Base-by-base conservation (phyloP, 37 sponge, comb jelly and placozoan genomes). In the Spongia lamella region DNA sequence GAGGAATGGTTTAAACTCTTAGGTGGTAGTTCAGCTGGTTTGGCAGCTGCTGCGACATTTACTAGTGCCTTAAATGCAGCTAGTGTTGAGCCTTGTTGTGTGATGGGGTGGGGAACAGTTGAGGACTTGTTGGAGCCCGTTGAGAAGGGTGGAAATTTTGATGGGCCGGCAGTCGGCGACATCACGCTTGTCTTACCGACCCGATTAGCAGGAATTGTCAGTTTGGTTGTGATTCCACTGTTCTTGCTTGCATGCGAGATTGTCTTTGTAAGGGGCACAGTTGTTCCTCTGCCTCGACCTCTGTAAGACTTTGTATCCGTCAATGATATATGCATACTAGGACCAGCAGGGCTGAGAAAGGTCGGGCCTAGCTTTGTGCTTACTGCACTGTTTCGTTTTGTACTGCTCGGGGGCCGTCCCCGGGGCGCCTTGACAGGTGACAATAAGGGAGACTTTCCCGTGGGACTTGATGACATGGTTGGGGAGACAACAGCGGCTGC, bases 401-500 rank as follows among this genome's bases (percentile, higher is more conserved):
- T 63, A 38, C 62, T 82, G 70, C 79, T 90, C 15, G 91, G 91
- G 3, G 91, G 91, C 22, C 91, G 67, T 19, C 91, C 91, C n/a
- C 91, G 51, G 37, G 91, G 86, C 19, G 91, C 86, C 65, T 86
- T 72, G 27, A 86, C 87, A 7, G 91, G 85, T 15, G 82, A 66
- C 50, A 80, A 25, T 5, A 68, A 35, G 0, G 83, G 75, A 17
- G 63, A 61, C 24, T 63, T 81, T 21, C 68, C 53, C 16, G 29
- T 47, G 2, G 76, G 40, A 37, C 54, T 72, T 39, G 74, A 26
- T 15, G 80, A 61, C 22, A 90, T 63, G n/a, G 79, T 68, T 0
- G 91, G 91, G 20, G 91, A 90, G 0, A 90, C 91, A 22, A 90
- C 91, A 55, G 91, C 91, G 5, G 91, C 91, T 11, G 91, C 91